Evolutionary conservation across 2,888 invertebrate genomes (phyloP).

Genomic region (Eupithecia exiguata): DNA sequence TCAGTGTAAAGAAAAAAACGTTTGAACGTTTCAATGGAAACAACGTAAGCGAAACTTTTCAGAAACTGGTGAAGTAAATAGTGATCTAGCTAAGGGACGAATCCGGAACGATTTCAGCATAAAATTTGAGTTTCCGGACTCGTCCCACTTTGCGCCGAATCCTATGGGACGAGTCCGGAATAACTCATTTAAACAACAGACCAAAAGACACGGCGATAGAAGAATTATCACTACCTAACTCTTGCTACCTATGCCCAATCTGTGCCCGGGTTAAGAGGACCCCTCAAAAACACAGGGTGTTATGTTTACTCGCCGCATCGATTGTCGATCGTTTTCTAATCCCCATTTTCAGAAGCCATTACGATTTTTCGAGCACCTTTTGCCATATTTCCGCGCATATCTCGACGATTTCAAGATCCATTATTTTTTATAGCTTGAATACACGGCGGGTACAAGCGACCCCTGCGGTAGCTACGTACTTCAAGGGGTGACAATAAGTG

Average conservation of each 20-base stretch:
- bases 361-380: constrained; percentile 81
- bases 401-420: constrained; percentile 82
- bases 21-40: too few species aligned
- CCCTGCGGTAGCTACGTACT: constrained; percentile 52
- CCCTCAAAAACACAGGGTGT: constrained; percentile 45
- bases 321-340: constrained; percentile 82
- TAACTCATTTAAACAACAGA: too few species aligned
- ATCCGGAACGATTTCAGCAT: too few species aligned
- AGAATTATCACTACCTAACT: neutral
- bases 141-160: too few species aligned
- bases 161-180: too few species aligned
- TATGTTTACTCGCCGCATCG: constrained; percentile 71
- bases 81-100: too few species aligned
- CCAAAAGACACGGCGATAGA: neutral
- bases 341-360: constrained; percentile 82
- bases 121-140: too few species aligned
- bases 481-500: constrained; percentile 61
- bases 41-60: too few species aligned
- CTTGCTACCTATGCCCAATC: neutral
- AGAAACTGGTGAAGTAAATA: too few species aligned
- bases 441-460: constrained; percentile 76
- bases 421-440: constrained; percentile 83
- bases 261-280: neutral
- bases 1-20: too few species aligned
- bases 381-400: constrained; percentile 83